phyloP scores from a whole-genome alignment of 2,888 invertebrate species.

The Argyresthia albistria region DNA sequence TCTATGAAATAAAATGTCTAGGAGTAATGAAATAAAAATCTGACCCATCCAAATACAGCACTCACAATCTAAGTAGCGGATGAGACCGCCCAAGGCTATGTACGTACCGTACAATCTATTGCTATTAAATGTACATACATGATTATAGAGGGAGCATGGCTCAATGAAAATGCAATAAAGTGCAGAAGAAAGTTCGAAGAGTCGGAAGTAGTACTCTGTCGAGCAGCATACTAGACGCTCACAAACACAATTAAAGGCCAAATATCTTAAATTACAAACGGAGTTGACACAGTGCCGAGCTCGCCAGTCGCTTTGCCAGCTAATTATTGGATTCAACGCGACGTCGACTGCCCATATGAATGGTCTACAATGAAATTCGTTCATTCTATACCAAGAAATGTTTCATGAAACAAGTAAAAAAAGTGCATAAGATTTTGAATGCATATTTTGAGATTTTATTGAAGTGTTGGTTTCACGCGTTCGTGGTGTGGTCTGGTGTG shows the following conservation, averaged over 20 bases:
- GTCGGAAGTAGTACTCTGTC: conserved; percentile 12
- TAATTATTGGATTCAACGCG: conserved; percentile 53
- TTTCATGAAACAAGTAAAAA: too few relatives aligned
- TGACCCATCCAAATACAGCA: conserved; percentile 70
- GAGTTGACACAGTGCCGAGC: conserved; percentile 54
- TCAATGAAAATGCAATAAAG: not conserved
- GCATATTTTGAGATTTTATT: too few relatives aligned
- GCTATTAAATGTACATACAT: conserved; percentile 37
- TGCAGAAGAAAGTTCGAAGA: too few relatives aligned
- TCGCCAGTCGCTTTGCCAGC: conserved; percentile 49
- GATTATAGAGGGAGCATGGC: conserved; percentile 31
- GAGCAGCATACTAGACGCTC: conserved; percentile 61
- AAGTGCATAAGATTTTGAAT: too few relatives aligned
- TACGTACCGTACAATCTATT: conserved; percentile 29
- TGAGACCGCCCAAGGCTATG: conserved; percentile 34
- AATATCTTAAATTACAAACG: conserved; percentile 64
- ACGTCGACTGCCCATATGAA: conserved; percentile 26
- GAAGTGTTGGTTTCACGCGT: too few relatives aligned
- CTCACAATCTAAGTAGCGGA: conserved; percentile 39
- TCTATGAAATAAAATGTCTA: conserved; percentile 56
- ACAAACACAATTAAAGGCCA: conserved; percentile 61
- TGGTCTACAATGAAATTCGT: conserved; percentile 41
- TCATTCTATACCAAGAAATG: too few relatives aligned
- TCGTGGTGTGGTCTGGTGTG: conserved; percentile 18
- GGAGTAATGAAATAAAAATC: conserved; percentile 32